These are phyloP conservation scores for Huso huso DNA, from an alignment of 2,797 vertebrate species.

Conservation along the genomic window DNA sequence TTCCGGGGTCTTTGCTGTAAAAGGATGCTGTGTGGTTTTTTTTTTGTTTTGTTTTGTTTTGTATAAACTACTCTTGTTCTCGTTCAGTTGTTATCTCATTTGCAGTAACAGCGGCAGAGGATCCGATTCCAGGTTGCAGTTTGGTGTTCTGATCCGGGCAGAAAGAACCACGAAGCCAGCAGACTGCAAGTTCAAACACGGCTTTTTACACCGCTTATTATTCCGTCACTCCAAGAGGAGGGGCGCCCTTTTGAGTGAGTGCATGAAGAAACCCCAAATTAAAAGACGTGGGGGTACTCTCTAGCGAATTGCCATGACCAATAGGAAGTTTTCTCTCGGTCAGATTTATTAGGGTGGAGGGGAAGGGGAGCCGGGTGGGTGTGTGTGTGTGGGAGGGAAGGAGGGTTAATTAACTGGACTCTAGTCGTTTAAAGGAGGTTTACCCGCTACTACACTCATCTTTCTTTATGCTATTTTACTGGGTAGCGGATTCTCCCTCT, in stretches of 20 bases:
- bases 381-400: neutral
- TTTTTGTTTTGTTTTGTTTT: too few species aligned
- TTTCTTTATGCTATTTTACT: too few species aligned
- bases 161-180: conserved; percentile 53
- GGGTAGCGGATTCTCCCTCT: too few species aligned
- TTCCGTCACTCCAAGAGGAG: conserved; percentile 86
- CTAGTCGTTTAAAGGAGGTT: neutral
- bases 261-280: conserved; percentile 39
- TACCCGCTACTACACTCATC: neutral
- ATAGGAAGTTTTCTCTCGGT: neutral
- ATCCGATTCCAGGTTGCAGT: conserved; percentile 42
- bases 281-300: conserved; percentile 22
- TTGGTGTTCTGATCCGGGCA: conserved; percentile 41
- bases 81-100: conserved; percentile 22
- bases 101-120: conserved; percentile 37
- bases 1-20: conserved; percentile 21
- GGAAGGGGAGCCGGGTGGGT: neutral
- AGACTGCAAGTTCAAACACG: conserved; percentile 78
- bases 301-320: neutral
- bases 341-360: neutral
- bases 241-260: conserved; percentile 67
- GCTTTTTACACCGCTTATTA: conserved; percentile 74
- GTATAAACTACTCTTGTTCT: conserved; percentile 18
- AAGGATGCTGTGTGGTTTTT: too few species aligned
- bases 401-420: neutral